phyloP scores from a whole-genome alignment of 2,113 vertebrate species.

The Talpa occidentalis region DNA sequence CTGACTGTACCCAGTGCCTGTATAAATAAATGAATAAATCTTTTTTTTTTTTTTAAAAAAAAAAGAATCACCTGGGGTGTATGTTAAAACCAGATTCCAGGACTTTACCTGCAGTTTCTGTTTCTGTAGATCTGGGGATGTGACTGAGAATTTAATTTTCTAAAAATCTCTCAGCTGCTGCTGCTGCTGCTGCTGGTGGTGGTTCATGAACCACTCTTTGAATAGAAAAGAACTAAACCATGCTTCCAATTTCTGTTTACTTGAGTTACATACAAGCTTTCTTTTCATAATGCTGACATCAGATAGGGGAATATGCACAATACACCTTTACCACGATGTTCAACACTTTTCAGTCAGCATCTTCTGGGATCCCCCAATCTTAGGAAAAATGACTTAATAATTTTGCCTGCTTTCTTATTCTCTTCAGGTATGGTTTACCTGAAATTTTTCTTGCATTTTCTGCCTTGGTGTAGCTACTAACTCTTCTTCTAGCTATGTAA shows the following conservation, averaged over 20 bases:
- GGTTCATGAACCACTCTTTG: neutral
- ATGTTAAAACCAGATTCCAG: neutral
- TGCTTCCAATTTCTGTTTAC: neutral
- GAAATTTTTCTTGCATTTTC: neutral
- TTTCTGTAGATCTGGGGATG: neutral
- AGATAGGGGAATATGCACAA: neutral
- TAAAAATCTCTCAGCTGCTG: neutral
- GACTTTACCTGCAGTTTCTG: neutral
- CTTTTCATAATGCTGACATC: neutral
- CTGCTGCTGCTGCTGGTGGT: neutral
- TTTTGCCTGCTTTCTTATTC: neutral
- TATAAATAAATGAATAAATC: no score
- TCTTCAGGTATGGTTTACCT: neutral
- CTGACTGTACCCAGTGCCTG: no score
- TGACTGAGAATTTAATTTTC: neutral
- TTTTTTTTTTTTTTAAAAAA: no score
- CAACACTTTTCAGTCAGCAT: neutral
- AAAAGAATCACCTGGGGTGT: neutral
- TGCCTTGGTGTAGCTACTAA: neutral
- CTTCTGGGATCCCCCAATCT: neutral
- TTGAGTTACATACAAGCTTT: neutral
- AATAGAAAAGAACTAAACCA: neutral
- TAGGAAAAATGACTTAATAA: neutral
- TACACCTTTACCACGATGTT: neutral
- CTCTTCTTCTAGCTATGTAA: neutral